phyloP scores from a whole-genome alignment of 2,888 invertebrate species.

The Melieria picta region DNA sequence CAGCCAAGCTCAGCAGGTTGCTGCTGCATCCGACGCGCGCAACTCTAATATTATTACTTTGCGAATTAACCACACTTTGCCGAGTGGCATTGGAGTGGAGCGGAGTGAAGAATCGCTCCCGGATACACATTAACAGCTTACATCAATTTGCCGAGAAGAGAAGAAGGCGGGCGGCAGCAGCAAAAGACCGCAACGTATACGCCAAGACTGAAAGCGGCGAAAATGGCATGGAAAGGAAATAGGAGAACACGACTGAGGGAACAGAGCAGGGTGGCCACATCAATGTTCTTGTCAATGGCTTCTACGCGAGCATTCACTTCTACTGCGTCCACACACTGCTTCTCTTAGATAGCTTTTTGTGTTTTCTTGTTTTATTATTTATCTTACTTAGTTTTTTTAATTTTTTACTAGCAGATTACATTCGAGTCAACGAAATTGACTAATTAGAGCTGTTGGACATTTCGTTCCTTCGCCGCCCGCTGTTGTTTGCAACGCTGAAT shows the following conservation, averaged over 20 bases:
- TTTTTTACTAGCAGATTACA: slow-evolving; percentile 20
- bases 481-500: neutral
- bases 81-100: slow-evolving; percentile 43
- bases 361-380: neutral
- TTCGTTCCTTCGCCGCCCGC: neutral
- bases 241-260: slow-evolving; percentile 1
- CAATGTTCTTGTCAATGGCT: slow-evolving; percentile 13
- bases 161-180: slow-evolving; percentile 1
- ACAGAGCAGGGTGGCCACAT: neutral
- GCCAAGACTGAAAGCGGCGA: slow-evolving; percentile 15
- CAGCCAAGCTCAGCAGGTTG: neutral
- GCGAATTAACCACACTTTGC: slow-evolving; percentile 55
- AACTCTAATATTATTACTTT: slow-evolving; percentile 58
- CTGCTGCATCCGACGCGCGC: slow-evolving; percentile 37
- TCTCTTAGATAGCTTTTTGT: no score
- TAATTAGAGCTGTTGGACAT: slow-evolving; percentile 32
- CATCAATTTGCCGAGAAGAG: slow-evolving; percentile 50
- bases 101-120: slow-evolving; percentile 59
- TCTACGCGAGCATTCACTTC: slow-evolving; percentile 1
- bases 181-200: slow-evolving; percentile 2
- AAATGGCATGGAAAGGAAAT: neutral
- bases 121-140: slow-evolving; percentile 61
- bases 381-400: slow-evolving; percentile 8
- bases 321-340: neutral
- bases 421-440: slow-evolving; percentile 31